These are phyloP conservation scores for Orthonevra nobilis DNA, from an alignment of 2,888 invertebrate genomes.

Conservation along the genomic window DNA sequence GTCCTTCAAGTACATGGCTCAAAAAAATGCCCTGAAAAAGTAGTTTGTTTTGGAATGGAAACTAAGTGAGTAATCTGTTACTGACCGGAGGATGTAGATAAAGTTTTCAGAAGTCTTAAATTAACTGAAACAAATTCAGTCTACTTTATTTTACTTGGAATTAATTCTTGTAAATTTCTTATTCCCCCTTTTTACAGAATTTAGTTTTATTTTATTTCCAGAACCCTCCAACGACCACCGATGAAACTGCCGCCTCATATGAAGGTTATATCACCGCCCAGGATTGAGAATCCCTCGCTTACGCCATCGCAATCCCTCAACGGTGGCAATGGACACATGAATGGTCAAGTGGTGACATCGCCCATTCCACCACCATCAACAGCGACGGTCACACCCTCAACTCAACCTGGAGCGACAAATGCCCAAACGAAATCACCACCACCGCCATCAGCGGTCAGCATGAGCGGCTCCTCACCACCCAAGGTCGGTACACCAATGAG, in stretches of 20 bases:
- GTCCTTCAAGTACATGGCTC: no score
- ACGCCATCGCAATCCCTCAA: constrained; percentile 73
- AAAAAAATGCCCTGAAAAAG: no score
- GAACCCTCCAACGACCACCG: constrained; percentile 79
- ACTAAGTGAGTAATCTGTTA: no score
- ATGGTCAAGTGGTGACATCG: constrained; percentile 56
- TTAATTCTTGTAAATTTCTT: no score
- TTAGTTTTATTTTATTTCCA: no score
- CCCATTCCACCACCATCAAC: constrained; percentile 75
- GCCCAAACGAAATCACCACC: constrained; percentile 71
- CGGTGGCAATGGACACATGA: constrained; percentile 57
- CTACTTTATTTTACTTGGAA: no score
- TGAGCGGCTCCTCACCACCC: constrained; percentile 60
- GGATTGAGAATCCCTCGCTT: constrained; percentile 78
- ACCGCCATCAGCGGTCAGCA: constrained; percentile 62
- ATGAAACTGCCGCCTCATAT: constrained; percentile 80
- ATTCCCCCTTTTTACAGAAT: no score
- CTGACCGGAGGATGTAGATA: no score
- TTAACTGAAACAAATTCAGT: no score
- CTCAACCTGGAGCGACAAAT: constrained; percentile 71
- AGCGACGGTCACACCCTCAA: constrained; percentile 71
- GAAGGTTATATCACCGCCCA: constrained; percentile 80
- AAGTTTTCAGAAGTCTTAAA: no score
- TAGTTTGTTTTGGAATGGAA: no score
- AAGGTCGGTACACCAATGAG: constrained; percentile 68